Base-by-base conservation (phyloP, 2,797 vertebrate genomes). In the Spinibarbus caldwelli region DNA sequence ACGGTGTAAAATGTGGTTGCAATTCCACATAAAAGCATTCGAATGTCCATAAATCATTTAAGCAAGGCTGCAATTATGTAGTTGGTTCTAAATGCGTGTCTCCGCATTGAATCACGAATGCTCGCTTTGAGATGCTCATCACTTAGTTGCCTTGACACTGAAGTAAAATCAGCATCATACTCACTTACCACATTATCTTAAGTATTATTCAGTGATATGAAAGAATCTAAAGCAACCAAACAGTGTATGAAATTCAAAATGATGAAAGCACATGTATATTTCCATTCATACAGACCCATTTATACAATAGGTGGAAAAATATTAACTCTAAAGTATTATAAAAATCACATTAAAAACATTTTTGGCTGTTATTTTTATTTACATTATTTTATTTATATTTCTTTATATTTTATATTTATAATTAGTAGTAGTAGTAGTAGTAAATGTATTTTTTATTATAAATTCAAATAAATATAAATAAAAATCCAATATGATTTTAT, bases 41-140 rank as follows among this genome's bases (percentile, higher is more conserved):
- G 26, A 82, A 86, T 62, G 68, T 78, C 36, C 34, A 43, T 81
- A 80, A 76, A 71, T 79, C 43, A 79, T 83, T 86, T 52, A 68
- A 34, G 57, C 31, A 36, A 67, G 68, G 84, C 71, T 67, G 45
- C 62, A 70, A 59, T 83, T 82, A 82, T 68, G 23, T n/a, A 29
- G 41, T n/a, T 78, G 49, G 19, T 76, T 73, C n/a, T 73, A 38
- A 72, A 47, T 36, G 34, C 29, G 9, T n/a, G 54, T 80, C 54
- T 62, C 29, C 45, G 12, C 62, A 23, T 8, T 78, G n/a, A 43
- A 45, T 57, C 14, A 9, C 17, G 26, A 85, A 71, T 34, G 26
- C 41, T 57, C 2, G 1, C 62, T 84, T 68, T 49, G 17, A 76
- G 10, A 67, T 70, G 5, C 26, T 82, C 38, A 62, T 31, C 38